These are phyloP conservation scores for Rhopalosiphum padi DNA, from an alignment of 1,140 invertebrate genomes.

Conservation along the genomic window DNA sequence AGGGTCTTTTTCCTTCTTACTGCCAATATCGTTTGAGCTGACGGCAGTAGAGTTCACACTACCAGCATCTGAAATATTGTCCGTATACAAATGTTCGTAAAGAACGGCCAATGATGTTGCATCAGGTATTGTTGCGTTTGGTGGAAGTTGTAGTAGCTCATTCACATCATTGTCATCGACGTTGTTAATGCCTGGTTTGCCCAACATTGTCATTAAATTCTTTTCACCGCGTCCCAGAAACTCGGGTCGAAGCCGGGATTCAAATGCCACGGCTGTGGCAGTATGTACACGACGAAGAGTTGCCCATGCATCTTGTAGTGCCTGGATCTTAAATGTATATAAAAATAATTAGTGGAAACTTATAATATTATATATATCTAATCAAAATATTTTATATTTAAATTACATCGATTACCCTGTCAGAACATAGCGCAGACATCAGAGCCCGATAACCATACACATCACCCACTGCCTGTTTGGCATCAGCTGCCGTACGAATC, in stretches of 20 bases:
- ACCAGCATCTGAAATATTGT: too few relatives aligned
- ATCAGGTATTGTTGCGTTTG: conserved; percentile 26
- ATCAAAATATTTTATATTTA: not conserved
- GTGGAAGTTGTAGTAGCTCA: not conserved
- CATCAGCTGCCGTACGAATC: conserved; percentile 91
- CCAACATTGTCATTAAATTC: too few relatives aligned
- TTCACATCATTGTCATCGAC: not conserved
- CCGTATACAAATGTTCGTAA: not conserved
- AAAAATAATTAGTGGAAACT: not conserved
- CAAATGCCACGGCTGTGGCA: not conserved
- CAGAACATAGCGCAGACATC: conserved; percentile 81
- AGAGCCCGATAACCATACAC: conserved; percentile 89
- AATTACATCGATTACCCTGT: not conserved
- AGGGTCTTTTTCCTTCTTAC: not conserved
- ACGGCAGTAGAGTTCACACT: too few relatives aligned
- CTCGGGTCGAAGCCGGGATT: conserved; percentile 17
- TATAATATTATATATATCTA: not conserved
- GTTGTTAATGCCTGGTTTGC: not conserved
- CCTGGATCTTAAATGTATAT: not conserved
- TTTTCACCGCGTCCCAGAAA: not conserved
- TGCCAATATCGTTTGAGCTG: not conserved
- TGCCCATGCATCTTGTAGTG: not conserved
- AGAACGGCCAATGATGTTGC: conserved; percentile 1
- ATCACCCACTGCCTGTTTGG: conserved; percentile 89
- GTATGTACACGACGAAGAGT: not conserved